phyloP scores from a whole-genome alignment of 2,113 vertebrate genomes.

The zebrafish (Danio rerio) region DNA sequence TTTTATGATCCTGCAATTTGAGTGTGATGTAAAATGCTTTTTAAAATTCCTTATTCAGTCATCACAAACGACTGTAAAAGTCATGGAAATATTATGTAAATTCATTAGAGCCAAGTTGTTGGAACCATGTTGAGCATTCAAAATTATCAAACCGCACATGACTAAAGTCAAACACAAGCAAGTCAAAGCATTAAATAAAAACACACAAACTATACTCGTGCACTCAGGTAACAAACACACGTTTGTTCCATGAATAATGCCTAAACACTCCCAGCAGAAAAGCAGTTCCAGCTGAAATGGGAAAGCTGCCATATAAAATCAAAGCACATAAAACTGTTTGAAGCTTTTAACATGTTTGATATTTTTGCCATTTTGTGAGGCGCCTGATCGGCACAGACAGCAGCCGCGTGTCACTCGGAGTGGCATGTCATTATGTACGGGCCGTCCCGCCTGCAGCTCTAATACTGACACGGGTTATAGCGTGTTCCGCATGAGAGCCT shows the following conservation, averaged over 20 bases:
- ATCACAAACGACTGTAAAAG: background rate
- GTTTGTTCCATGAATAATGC: background rate
- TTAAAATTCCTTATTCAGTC: background rate
- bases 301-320: constrained; percentile 26
- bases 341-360: constrained; percentile 40
- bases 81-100: background rate
- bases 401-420: constrained; percentile 43
- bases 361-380: constrained; percentile 37
- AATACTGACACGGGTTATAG: constrained; percentile 47
- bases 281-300: background rate
- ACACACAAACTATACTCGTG: background rate
- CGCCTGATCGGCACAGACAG: constrained; percentile 37
- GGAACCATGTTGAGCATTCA: background rate
- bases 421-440: constrained; percentile 60
- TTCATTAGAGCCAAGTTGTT: background rate
- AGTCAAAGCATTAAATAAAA: background rate
- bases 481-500: constrained; percentile 55
- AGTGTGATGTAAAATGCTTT: background rate
- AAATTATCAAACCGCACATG: background rate
- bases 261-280: background rate
- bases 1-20: background rate
- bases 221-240: background rate
- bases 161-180: background rate
- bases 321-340: constrained; percentile 38
- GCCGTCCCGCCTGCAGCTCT: constrained; percentile 55